phyloP scores from a whole-genome alignment of 2,888 invertebrate genomes.

The Acleris literana region DNA sequence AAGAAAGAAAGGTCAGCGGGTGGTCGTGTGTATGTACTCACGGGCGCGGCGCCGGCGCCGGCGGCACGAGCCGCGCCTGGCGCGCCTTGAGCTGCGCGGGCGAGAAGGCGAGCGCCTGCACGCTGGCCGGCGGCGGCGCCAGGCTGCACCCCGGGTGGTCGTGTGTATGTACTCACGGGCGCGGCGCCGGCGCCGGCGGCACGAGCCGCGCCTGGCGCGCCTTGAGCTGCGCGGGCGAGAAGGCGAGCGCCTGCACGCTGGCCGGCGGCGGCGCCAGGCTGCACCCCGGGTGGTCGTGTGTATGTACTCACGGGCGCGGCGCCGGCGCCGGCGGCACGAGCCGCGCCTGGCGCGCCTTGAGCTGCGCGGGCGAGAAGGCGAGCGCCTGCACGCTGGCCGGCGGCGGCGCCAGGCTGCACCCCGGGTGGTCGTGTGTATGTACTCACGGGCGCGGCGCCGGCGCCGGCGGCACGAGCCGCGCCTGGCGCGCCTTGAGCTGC shows the following conservation, averaged over 20 bases:
- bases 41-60: too few relatives aligned
- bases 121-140: too few relatives aligned
- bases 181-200: too few relatives aligned
- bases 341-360: slow-evolving; percentile 62
- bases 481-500: slow-evolving; percentile 63
- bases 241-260: slow-evolving; percentile 68
- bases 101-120: too few relatives aligned
- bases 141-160: too few relatives aligned
- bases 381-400: slow-evolving; percentile 68
- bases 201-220: too few relatives aligned
- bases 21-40: too few relatives aligned
- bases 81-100: too few relatives aligned
- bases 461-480: slow-evolving; percentile 57
- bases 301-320: slow-evolving; percentile 53
- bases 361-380: slow-evolving; percentile 62
- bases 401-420: slow-evolving; percentile 42
- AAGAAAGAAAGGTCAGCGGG: too few relatives aligned
- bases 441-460: slow-evolving; percentile 55
- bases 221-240: slow-evolving; percentile 59
- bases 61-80: too few relatives aligned
- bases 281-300: slow-evolving; percentile 50
- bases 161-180: too few relatives aligned
- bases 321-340: slow-evolving; percentile 55
- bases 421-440: slow-evolving; percentile 51
- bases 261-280: slow-evolving; percentile 48